Conservation (phyloP, 2,888 invertebrate genomes). For the Ectropis crepuscularia region DNA sequence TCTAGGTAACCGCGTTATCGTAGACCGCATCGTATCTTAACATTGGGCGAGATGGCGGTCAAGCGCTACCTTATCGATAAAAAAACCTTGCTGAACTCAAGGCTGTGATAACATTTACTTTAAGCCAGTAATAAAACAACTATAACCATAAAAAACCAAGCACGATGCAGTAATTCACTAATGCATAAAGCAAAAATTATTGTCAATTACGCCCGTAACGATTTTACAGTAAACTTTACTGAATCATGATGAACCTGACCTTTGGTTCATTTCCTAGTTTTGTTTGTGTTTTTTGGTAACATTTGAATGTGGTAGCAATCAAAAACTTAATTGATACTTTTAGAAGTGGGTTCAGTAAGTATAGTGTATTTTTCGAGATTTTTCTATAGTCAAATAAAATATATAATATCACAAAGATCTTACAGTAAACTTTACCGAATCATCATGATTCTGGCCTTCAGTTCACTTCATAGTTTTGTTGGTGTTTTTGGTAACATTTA, state of each 20-base stretch:
- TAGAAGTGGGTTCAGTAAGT: too few species aligned
- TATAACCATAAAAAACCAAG: conserved; percentile 31
- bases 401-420: too few species aligned
- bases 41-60: too few species aligned
- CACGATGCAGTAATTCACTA: conserved; percentile 36
- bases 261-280: conserved; percentile 47
- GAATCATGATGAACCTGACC: conserved; percentile 56
- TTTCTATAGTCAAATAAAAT: too few species aligned
- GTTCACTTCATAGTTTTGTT: too few species aligned
- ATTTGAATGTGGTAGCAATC: conserved; percentile 8
- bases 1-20: too few species aligned
- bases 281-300: conserved; percentile 29
- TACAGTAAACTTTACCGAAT: too few species aligned
- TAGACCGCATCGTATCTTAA: too few species aligned
- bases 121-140: neutral
- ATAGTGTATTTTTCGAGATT: too few species aligned
- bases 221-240: conserved; percentile 38
- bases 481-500: too few species aligned
- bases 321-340: neutral
- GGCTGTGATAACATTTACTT: conserved; percentile 4
- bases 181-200: conserved; percentile 32
- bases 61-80: too few species aligned
- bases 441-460: too few species aligned
- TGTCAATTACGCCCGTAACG: conserved; percentile 42
- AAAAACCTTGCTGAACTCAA: neutral